Evolutionary conservation across 2,797 vertebrate genomes (phyloP).

Genomic region (Paedocypris micromegethes): DNA sequence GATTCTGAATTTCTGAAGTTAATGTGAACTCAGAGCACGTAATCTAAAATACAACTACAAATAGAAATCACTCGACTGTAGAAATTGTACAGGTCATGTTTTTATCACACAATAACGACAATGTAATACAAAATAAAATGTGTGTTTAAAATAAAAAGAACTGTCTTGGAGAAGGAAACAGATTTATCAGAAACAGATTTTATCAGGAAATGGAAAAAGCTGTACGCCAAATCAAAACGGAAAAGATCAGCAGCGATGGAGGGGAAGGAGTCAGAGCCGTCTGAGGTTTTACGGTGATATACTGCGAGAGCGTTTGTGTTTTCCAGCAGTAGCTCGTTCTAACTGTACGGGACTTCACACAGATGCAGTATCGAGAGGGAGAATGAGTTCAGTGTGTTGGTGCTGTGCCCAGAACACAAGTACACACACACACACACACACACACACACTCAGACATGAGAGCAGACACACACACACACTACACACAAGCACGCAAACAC

Average conservation of each 20-base stretch:
- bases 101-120: background rate
- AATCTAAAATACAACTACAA: no score
- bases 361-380: background rate
- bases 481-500: background rate
- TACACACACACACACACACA: background rate
- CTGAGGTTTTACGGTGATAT: slow-evolving; percentile 46
- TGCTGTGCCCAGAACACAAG: background rate
- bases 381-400: slow-evolving; percentile 6
- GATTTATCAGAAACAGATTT: slow-evolving; percentile 57
- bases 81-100: background rate
- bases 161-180: slow-evolving; percentile 57
- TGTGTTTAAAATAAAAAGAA: background rate
- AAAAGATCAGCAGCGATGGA: slow-evolving; percentile 48
- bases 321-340: slow-evolving; percentile 19
- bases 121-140: slow-evolving; percentile 14
- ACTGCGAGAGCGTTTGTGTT: slow-evolving; percentile 12
- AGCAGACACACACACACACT: background rate
- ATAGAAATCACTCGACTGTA: no score
- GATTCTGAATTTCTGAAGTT: no score
- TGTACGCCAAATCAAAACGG: slow-evolving; percentile 29
- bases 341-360: background rate
- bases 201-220: slow-evolving; percentile 53
- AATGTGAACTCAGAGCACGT: no score
- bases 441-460: no score
- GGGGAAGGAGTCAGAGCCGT: slow-evolving; percentile 44